phyloP scores from a whole-genome alignment of 2,888 invertebrate species.

The Zhengitettix transpicula region DNA sequence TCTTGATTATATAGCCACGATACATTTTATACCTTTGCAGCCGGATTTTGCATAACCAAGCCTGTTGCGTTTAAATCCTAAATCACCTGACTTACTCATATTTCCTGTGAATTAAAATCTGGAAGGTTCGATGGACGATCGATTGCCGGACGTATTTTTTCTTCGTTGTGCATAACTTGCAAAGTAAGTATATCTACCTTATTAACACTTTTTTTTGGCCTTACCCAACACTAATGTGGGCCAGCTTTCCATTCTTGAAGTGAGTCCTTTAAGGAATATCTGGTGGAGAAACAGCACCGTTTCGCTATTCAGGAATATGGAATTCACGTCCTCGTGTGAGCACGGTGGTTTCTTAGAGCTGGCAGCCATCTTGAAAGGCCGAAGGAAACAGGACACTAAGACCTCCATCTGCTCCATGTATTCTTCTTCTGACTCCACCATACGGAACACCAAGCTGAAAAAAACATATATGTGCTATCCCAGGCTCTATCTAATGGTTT shows the following conservation, averaged over 20 bases:
- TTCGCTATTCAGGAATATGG: conserved; percentile 84
- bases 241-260: conserved; percentile 84
- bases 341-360: conserved; percentile 85
- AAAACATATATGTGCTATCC: not conserved
- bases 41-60: too few relatives aligned
- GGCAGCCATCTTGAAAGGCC: conserved; percentile 87
- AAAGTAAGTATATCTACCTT: too few relatives aligned
- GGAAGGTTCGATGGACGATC: too few relatives aligned
- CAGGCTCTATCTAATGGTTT: too few relatives aligned
- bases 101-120: too few relatives aligned
- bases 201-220: conserved; percentile 8
- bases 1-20: too few relatives aligned
- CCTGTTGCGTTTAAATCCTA: too few relatives aligned
- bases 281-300: conserved; percentile 84
- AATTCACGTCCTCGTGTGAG: conserved; percentile 84
- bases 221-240: conserved; percentile 81
- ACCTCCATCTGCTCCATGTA: conserved; percentile 82
- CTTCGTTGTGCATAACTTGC: too few relatives aligned
- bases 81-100: too few relatives aligned
- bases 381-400: conserved; percentile 67
- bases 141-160: too few relatives aligned
- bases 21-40: too few relatives aligned
- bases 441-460: conserved; percentile 63
- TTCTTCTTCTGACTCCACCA: conserved; percentile 88
- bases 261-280: conserved; percentile 83